These are phyloP conservation scores for Rosalia funebris DNA, from an alignment of 2,888 invertebrate species.

Conservation along the genomic window DNA sequence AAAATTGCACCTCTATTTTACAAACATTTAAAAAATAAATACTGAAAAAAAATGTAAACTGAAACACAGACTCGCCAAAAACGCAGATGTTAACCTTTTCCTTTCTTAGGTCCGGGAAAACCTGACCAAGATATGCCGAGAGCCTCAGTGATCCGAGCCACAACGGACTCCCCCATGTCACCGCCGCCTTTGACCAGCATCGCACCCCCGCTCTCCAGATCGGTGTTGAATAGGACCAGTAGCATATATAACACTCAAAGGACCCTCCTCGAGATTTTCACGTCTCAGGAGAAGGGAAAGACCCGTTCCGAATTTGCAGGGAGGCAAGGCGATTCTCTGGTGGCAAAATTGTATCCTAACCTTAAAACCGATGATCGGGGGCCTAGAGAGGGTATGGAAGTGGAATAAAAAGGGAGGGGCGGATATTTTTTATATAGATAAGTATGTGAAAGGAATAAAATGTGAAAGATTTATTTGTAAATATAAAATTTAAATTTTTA, in stretches of 20 bases:
- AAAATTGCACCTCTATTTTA: too few species aligned
- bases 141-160: slow-evolving; percentile 74
- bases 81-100: too few species aligned
- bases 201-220: slow-evolving; percentile 50
- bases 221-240: slow-evolving; percentile 44
- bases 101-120: slow-evolving; percentile 49
- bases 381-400: slow-evolving; percentile 60
- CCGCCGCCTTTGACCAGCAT: slow-evolving; percentile 71
- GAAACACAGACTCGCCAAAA: too few species aligned
- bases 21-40: too few species aligned
- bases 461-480: too few species aligned
- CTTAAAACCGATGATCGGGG: slow-evolving; percentile 67
- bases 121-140: slow-evolving; percentile 54
- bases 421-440: background rate
- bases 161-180: slow-evolving; percentile 87
- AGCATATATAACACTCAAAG: slow-evolving; percentile 59
- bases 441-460: too few species aligned
- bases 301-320: slow-evolving; percentile 71
- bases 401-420: slow-evolving; percentile 43
- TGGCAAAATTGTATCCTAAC: slow-evolving; percentile 81
- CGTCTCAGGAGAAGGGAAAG: slow-evolving; percentile 66
- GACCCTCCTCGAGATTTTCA: slow-evolving; percentile 77
- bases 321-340: slow-evolving; percentile 66
- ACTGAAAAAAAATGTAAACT: too few species aligned
- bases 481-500: too few species aligned